Base-by-base conservation (phyloP, 37 sponge, comb jelly and placozoan species). In the Chondrilla cf. caribensis region DNA sequence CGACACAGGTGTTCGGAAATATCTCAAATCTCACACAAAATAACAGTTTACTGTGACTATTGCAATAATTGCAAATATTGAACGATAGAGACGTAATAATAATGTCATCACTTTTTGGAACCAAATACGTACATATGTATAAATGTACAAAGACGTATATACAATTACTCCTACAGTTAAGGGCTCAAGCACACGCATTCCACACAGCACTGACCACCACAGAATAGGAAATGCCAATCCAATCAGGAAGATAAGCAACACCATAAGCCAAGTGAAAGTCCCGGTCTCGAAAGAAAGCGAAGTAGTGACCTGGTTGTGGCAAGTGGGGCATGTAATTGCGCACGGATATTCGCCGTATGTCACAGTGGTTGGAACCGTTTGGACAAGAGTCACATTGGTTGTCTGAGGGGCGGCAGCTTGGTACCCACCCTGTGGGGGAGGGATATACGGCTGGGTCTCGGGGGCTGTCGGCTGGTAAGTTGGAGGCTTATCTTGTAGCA, bases 301-400 rank as follows among this genome's bases (percentile, higher is more conserved):
- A 47, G 89, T 83, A 86, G 89, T 94, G 38, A 96, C 94, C 42
- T 94, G 90, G 25, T 84, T 96, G 58, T 89, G 94, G n/a, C 83
- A 94, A 19, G 97, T 93, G 36, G 81, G 97, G 44, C 76, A 73
- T 19, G 38, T 73, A 11, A 73, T 43, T 39, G 76, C 21, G 44
- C 41, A 39, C 2, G 76, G 43, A 42, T 3, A 3, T 21, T 73
- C 41, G 0, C 76, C 76, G 24, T 39, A 73, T 25, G 76, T 40
- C 24, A 2, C 42, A 38, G 43, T 73, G 29, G 33, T 29, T 2
- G 76, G 76, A 6, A 17, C 41, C 7, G 76, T 73, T 37, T 73
- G 41, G 43, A 73, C 76, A 15, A 73, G 43, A 0, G 76, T 73
- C 19, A 73, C 76, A 73, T 73, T 73, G 21, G 76, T 73, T 4